These are phyloP conservation scores for Odocoileus hemionus DNA, from an alignment of 2,113 vertebrate genomes.

Conservation along the genomic window DNA sequence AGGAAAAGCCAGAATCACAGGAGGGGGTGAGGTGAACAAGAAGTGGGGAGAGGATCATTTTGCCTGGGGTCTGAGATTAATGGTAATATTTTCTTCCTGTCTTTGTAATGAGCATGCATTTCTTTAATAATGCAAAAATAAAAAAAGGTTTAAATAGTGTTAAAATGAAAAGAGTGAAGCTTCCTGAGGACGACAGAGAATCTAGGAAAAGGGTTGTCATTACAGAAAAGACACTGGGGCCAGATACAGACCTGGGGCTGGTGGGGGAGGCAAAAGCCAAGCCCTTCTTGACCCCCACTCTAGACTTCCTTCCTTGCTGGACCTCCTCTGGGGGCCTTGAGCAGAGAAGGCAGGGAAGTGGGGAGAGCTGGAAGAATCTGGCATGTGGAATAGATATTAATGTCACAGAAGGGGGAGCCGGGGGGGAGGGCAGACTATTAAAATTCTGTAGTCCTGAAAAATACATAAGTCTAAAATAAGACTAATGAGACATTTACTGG, in stretches of 20 bases:
- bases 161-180: constrained; percentile 23
- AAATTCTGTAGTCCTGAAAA: constrained; percentile 82
- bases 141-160: neutral
- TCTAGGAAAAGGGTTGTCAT: neutral
- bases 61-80: neutral
- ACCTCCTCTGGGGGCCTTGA: neutral
- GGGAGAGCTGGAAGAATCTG: neutral
- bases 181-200: neutral
- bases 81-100: neutral
- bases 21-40: neutral
- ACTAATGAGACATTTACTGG: constrained; percentile 84
- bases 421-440: constrained; percentile 66
- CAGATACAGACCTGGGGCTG: neutral
- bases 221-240: neutral
- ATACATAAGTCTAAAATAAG: constrained; percentile 81
- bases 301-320: fast-evolving
- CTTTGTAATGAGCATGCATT: neutral
- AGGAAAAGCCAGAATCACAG: no score
- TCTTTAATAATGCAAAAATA: neutral
- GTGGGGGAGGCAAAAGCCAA: neutral
- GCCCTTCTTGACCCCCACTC: fast-evolving
- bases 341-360: neutral
- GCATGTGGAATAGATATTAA: constrained; percentile 69
- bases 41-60: no score
- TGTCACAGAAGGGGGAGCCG: constrained; percentile 47